Conservation (phyloP, 92 coral and sea anemone species). For the Umimayanthus kanabou region DNA sequence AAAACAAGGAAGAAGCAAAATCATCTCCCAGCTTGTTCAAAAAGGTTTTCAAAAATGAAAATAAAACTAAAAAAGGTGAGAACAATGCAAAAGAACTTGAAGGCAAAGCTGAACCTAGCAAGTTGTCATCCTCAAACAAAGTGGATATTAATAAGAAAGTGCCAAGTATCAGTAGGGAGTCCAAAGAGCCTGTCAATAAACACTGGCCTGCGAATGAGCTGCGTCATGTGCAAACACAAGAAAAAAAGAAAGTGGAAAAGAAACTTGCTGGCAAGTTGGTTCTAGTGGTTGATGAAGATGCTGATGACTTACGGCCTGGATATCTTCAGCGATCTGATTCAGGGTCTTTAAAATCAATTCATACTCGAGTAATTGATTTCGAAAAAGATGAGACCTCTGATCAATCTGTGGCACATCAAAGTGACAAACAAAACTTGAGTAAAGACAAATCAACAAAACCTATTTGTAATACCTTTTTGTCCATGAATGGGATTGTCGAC, state of each 20-base stretch:
- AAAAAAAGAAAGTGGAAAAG: slow-evolving; percentile 33
- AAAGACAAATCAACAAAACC: background rate
- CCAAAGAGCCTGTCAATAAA: background rate
- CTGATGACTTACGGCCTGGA: background rate
- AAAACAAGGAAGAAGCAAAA: background rate
- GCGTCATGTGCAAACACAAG: slow-evolving; percentile 40
- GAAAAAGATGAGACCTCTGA: background rate
- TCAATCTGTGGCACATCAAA: background rate
- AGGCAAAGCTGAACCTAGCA: slow-evolving; percentile 5
- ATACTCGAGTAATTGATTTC: slow-evolving; percentile 21
- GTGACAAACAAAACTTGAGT: background rate
- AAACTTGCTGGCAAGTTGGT: slow-evolving; percentile 58
- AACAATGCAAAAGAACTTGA: slow-evolving; percentile 14
- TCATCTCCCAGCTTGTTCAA: slow-evolving; percentile 17
- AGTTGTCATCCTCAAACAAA: slow-evolving; percentile 4
- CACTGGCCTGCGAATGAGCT: slow-evolving; percentile 17
- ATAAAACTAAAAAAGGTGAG: slow-evolving; percentile 1
- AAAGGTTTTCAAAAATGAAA: slow-evolving; percentile 39
- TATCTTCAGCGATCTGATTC: slow-evolving; percentile 9
- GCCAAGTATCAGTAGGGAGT: background rate
- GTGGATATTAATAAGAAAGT: slow-evolving; percentile 24
- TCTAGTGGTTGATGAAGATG: slow-evolving; percentile 49
- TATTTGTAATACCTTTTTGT: background rate
- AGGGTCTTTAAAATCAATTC: background rate
- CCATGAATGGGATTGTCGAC: slow-evolving; percentile 8